Evolutionary conservation across 1,140 invertebrate species (phyloP).

Genomic region (Ruditapes philippinarum): DNA sequence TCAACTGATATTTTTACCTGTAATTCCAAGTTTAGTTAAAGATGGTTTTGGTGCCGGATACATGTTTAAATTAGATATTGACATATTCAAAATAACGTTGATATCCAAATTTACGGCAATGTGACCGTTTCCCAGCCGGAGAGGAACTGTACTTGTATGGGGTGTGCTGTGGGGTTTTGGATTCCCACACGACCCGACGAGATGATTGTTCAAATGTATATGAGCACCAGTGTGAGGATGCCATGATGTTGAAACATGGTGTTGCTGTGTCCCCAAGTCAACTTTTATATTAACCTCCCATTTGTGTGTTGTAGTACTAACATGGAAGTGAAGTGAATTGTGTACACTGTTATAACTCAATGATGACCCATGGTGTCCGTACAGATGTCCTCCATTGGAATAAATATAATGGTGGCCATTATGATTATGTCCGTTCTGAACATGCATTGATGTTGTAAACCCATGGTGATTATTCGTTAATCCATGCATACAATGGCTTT

Average conservation of each 20-base stretch:
- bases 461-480: conserved; percentile 52
- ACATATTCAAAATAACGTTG: conserved; percentile 39
- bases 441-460: conserved; percentile 54
- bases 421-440: conserved; percentile 38
- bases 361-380: conserved; percentile 26
- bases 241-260: conserved; percentile 48
- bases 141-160: neutral
- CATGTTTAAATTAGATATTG: conserved; percentile 39
- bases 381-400: conserved; percentile 50
- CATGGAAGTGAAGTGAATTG: conserved; percentile 8
- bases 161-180: conserved; percentile 14
- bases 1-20: too few relatives aligned
- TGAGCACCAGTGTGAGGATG: conserved; percentile 50
- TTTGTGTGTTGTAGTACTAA: conserved; percentile 24
- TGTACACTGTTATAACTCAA: conserved; percentile 41
- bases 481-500: conserved; percentile 49
- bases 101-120: neutral
- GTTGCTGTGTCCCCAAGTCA: neutral
- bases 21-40: neutral
- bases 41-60: neutral
- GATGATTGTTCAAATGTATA: conserved; percentile 32
- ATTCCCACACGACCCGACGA: neutral
- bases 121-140: conserved; percentile 29
- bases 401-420: conserved; percentile 46
- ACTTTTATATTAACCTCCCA: conserved; percentile 14